Evolutionary conservation across 2,888 invertebrate species (phyloP).

Genomic region (Diploptera punctata): DNA sequence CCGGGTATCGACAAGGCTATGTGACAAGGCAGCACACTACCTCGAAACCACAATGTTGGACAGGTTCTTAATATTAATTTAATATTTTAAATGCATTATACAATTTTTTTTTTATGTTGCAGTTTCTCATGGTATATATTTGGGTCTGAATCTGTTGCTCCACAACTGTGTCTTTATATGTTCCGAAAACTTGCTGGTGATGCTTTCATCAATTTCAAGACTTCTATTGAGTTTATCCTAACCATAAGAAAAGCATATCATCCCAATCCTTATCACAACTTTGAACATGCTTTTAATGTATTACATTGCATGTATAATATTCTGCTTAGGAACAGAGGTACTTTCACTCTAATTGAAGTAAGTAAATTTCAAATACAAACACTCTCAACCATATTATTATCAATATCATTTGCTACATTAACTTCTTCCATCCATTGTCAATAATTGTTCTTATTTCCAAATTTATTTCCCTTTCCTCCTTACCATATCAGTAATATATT

Average conservation of each 20-base stretch:
- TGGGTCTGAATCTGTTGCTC: constrained; percentile 59
- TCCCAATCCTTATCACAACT: constrained; percentile 66
- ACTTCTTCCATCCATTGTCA: too few relatives aligned
- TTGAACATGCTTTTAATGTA: constrained; percentile 68
- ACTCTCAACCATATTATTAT: too few relatives aligned
- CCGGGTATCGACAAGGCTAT: too few relatives aligned
- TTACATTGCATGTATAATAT: constrained; percentile 67
- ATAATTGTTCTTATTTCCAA: constrained; percentile 51
- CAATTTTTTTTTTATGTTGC: constrained; percentile 6
- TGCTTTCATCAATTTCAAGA: not conserved
- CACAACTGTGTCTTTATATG: constrained; percentile 56
- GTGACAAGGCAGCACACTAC: too few relatives aligned
- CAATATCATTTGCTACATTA: too few relatives aligned
- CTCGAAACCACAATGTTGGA: too few relatives aligned
- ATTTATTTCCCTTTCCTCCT: too few relatives aligned
- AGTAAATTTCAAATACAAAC: constrained; percentile 54
- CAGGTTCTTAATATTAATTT: too few relatives aligned
- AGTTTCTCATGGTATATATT: constrained; percentile 61
- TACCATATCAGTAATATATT: too few relatives aligned
- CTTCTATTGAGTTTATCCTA: not conserved
- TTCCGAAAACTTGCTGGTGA: not conserved
- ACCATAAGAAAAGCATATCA: constrained; percentile 53
- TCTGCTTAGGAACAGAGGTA: constrained; percentile 57
- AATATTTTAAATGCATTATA: constrained; percentile 11
- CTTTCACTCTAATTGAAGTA: constrained; percentile 61